A percentile compares a stretch with the other conserved stretches of the same genome.
Evolutionary conservation across 2,113 vertebrate genomes (phyloP).

Genomic region (Oenanthe melanoleuca): DNA sequence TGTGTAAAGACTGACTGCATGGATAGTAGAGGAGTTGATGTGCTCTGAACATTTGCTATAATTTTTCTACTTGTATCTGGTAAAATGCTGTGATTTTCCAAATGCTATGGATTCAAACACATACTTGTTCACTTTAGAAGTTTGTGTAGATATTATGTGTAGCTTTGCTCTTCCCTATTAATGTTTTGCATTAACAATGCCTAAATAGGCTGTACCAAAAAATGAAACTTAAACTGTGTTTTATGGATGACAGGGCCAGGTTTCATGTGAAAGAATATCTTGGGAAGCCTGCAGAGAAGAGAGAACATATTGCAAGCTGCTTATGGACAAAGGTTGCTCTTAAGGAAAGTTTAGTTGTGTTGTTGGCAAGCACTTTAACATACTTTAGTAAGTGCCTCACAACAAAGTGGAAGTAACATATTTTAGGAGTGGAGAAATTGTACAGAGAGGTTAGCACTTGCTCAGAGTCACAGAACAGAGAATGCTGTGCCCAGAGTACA

Average conservation of each 20-base stretch:
- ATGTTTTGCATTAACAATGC: not conserved
- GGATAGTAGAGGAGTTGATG: not conserved
- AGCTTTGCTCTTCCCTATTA: not conserved
- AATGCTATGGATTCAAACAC: not conserved
- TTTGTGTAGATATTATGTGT: not conserved
- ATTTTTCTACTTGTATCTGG: not conserved
- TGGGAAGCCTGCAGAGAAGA: not conserved
- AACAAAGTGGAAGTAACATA: not conserved
- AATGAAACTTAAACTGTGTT: not conserved
- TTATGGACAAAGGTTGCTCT: not conserved
- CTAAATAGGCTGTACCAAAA: not conserved
- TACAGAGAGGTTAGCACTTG: not conserved
- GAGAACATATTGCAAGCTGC: not conserved
- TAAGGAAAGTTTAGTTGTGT: not conserved
- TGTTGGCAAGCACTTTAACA: not conserved
- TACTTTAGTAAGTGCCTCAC: not conserved
- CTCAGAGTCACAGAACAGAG: not conserved
- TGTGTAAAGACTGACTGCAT: not conserved
- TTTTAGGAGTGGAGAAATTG: not conserved
- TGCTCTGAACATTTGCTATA: not conserved
- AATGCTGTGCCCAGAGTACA: fast-evolving
- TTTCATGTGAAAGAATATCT: not conserved
- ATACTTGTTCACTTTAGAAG: not conserved
- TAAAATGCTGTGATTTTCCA: not conserved
- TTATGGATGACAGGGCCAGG: not conserved